A percentile compares a stretch with the other conserved stretches of the same genome.
These are phyloP conservation scores for Artibeus lituratus DNA, from an alignment of 2,797 vertebrate species.

Conservation along the genomic window DNA sequence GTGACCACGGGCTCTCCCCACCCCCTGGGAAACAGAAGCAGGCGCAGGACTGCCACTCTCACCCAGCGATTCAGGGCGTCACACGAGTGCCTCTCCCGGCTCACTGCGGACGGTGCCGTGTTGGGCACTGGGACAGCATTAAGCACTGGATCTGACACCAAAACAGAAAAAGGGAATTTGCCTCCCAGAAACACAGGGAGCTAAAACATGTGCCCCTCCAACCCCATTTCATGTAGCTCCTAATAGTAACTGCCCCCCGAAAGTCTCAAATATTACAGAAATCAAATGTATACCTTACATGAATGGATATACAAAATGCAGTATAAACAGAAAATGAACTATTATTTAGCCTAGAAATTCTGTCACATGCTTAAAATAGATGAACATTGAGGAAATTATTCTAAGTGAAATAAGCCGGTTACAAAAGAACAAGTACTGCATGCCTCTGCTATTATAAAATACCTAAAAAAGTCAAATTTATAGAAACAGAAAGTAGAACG, in stretches of 20 bases:
- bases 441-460: background rate
- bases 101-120: slow-evolving; percentile 57
- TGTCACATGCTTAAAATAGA: background rate
- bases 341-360: background rate
- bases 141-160: slow-evolving; percentile 75
- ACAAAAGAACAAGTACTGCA: background rate
- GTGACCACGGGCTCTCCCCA: accelerated
- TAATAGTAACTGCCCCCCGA: background rate
- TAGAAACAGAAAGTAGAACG: background rate
- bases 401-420: background rate
- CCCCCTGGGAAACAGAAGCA: background rate
- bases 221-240: background rate
- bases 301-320: background rate
- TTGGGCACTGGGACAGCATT: slow-evolving; percentile 61
- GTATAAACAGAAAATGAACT: accelerated
- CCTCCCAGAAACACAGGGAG: background rate
- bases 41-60: slow-evolving; percentile 60
- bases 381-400: background rate
- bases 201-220: background rate
- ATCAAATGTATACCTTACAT: background rate
- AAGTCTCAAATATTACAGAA: background rate
- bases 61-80: slow-evolving; percentile 96
- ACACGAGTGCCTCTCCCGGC: slow-evolving; percentile 86
- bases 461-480: background rate
- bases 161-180: slow-evolving; percentile 58